phyloP scores from a whole-genome alignment of 2,888 invertebrate species.

The Torymus auratus region DNA sequence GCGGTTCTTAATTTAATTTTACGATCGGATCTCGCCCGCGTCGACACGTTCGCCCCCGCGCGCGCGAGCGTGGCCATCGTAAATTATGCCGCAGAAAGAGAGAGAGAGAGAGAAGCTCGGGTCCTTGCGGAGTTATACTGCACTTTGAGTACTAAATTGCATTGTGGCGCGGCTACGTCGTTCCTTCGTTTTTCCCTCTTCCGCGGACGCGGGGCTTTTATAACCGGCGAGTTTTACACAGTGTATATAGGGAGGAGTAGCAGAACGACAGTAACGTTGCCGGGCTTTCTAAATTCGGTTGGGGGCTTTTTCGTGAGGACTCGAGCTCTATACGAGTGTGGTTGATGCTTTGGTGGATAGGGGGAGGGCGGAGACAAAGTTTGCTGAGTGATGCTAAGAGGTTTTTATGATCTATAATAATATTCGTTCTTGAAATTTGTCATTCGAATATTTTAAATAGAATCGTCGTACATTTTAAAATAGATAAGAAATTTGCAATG shows the following conservation, averaged over 20 bases:
- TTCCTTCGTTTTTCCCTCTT: slow-evolving; percentile 11
- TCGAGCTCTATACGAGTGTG: no score
- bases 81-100: slow-evolving; percentile 10
- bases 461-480: no score
- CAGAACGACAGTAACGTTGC: not conserved
- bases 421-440: no score
- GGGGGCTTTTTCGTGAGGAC: not conserved
- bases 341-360: no score
- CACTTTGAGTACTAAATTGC: slow-evolving; percentile 32
- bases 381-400: no score
- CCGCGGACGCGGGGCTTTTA: slow-evolving; percentile 17
- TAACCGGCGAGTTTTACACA: slow-evolving; percentile 24
- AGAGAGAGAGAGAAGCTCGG: not conserved
- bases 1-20: slow-evolving; percentile 58
- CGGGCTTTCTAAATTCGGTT: slow-evolving; percentile 13
- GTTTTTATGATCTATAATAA: no score
- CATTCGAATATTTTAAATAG: no score
- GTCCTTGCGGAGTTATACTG: no score
- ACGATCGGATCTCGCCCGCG: slow-evolving; percentile 54
- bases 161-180: not conserved
- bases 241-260: not conserved
- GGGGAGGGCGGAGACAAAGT: no score
- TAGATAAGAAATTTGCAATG: no score
- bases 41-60: slow-evolving; percentile 10
- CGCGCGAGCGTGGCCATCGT: slow-evolving; percentile 16